Evolutionary conservation across 2,888 invertebrate species (phyloP).

Genomic region (Trypoxylon attenuatum): DNA sequence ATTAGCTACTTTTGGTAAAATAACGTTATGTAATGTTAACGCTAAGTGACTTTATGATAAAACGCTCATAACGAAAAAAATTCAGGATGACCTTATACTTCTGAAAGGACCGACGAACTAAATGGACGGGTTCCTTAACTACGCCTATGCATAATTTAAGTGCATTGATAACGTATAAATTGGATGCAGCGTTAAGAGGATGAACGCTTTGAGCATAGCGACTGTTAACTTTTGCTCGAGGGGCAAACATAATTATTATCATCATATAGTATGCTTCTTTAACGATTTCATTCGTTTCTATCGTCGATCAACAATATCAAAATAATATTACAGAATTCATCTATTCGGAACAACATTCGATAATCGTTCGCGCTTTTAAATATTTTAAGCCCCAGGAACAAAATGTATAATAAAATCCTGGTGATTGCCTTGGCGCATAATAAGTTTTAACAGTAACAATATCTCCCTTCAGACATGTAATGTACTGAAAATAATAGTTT

Average conservation of each 20-base stretch:
- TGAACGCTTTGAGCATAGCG: constrained; percentile 40
- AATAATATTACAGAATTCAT: no score
- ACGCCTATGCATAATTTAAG: constrained; percentile 32
- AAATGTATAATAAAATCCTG: constrained; percentile 33
- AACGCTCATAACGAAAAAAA: constrained; percentile 26
- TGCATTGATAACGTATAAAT: constrained; percentile 22
- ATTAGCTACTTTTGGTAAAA: constrained; percentile 41
- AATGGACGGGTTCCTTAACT: constrained; percentile 50
- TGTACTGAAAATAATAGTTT: constrained; percentile 42
- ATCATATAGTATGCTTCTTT: no score
- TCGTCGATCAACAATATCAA: not conserved
- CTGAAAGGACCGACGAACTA: constrained; percentile 38
- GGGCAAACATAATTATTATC: no score
- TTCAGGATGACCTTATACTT: constrained; percentile 16
- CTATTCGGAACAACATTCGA: no score
- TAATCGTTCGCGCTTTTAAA: constrained; percentile 5
- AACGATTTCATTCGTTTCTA: not conserved
- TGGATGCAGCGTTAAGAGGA: constrained; percentile 20
- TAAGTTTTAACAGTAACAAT: constrained; percentile 45
- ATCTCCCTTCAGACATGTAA: constrained; percentile 27
- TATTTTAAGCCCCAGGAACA: constrained; percentile 36
- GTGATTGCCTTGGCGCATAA: constrained; percentile 48
- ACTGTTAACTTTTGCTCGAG: constrained; percentile 25
- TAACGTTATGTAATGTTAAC: constrained; percentile 37
- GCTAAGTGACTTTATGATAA: constrained; percentile 19